Evolutionary conservation across 2,797 vertebrate genomes (phyloP), one percentile per base, ranked within the genome.

Genomic region (Molossus molossus): DNA sequence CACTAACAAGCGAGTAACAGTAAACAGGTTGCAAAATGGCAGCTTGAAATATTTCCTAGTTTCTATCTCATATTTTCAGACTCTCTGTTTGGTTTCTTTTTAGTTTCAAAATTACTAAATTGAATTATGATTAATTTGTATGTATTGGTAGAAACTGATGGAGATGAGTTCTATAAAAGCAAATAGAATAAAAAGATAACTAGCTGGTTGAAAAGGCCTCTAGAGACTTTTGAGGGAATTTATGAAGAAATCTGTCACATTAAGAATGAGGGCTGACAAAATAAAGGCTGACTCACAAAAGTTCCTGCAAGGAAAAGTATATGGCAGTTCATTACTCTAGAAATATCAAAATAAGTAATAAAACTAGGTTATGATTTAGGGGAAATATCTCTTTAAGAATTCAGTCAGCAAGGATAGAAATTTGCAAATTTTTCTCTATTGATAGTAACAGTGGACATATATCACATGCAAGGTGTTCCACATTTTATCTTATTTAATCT

Each of bases 101-200:
- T 87, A 60, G 73, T 90, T 93, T 93, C 27, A 73, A 87, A 72
- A 93, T 57, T 88, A 64, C 23, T 89, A 79, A 90, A 76, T 80
- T 94, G 72, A 96, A 92, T 94, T 96, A 62, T 60, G n/a, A 80
- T 94, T 29, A 64, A 1, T 96, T 95, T 91, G 87, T 45, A 86
- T 29, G 55, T 79, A 57, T 53, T 76, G 15, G n/a, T n/a, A 73
- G 29, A 94, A 91, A 65, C 3, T 93, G 76, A 57, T 80, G 57
- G 85, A 89, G 45, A 87, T 92, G 72, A 94, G 45, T 79, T 65
- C 57, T 33, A 4, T 33, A 58, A 87, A 11, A 95, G 58, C 12
- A 76, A 88, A 88, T 70, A 50, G 79, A 91, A 40, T 88, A 75
- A 86, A 95, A 92, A 82, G 86, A 92, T 70, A 92, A 14, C 12